Conservation (phyloP, 1,140 invertebrate genomes). For the Eupristina koningsbergeri region DNA sequence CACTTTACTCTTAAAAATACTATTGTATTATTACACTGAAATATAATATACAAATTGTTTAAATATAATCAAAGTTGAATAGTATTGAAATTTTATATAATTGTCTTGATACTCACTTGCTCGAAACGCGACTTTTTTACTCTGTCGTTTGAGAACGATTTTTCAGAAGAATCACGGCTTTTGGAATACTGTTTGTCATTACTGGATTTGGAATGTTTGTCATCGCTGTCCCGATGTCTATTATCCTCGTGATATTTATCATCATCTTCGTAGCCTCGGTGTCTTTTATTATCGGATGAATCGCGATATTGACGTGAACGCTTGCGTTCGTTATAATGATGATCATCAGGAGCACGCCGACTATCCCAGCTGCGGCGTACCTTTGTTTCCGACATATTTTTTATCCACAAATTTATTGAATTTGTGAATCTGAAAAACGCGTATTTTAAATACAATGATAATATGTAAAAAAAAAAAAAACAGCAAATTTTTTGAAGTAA, state of each 20-base stretch:
- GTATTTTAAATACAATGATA: background rate
- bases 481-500: too few species aligned
- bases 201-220: background rate
- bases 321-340: conserved; percentile 25
- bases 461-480: too few species aligned
- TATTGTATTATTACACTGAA: too few species aligned
- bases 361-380: conserved; percentile 33
- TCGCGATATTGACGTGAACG: conserved; percentile 14
- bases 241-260: conserved; percentile 26
- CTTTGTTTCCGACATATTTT: conserved; percentile 27
- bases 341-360: conserved; percentile 21
- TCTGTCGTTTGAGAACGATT: background rate
- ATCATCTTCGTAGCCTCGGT: conserved; percentile 23
- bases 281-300: conserved; percentile 20
- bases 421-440: background rate
- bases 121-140: conserved; percentile 29
- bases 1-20: too few species aligned
- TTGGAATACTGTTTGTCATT: conserved; percentile 14
- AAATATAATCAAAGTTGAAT: too few species aligned
- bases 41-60: too few species aligned
- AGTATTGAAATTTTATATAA: background rate
- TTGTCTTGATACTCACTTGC: conserved; percentile 43
- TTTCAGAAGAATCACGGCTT: conserved; percentile 5
- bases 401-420: background rate
- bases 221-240: conserved; percentile 15